Evolutionary conservation across 2,113 vertebrate genomes (phyloP).

Genomic region (Callaeas wilsoni): DNA sequence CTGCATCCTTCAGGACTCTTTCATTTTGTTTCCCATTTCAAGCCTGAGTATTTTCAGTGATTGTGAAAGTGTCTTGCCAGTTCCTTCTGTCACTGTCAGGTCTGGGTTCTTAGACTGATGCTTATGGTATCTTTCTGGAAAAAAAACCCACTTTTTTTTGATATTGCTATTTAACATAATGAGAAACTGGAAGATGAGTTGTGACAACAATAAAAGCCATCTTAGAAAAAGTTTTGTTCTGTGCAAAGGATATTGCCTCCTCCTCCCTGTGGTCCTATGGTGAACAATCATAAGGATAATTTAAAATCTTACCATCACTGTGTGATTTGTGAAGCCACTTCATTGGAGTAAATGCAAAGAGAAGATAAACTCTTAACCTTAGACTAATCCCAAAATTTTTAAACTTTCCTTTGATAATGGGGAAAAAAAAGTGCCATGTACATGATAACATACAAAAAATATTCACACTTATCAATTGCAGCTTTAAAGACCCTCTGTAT

Average conservation of each 20-base stretch:
- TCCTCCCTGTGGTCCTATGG: not conserved
- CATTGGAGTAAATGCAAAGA: constrained; percentile 33
- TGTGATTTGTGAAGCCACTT: constrained; percentile 39
- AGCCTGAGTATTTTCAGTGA: constrained; percentile 20
- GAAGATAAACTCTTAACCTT: constrained; percentile 27
- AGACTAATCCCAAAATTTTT: constrained; percentile 36
- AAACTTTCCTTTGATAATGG: constrained; percentile 35
- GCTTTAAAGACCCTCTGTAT: constrained; percentile 15
- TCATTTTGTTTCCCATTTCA: constrained; percentile 20
- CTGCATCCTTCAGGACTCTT: constrained; percentile 9
- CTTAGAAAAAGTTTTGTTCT: not conserved
- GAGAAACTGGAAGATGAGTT: not conserved
- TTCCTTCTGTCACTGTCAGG: not conserved
- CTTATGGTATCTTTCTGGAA: not conserved
- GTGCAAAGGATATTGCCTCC: not conserved
- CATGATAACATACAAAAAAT: constrained; percentile 41
- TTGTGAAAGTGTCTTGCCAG: not conserved
- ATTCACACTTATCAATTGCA: not conserved
- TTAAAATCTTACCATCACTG: constrained; percentile 48
- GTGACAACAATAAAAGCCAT: not conserved
- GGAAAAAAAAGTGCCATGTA: not conserved
- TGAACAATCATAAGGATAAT: constrained; percentile 36
- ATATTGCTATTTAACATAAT: not conserved
- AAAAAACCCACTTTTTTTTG: not conserved
- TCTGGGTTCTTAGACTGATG: not conserved